Evolutionary conservation across 1,140 invertebrate species (phyloP).

Genomic region (Papilio helenus): DNA sequence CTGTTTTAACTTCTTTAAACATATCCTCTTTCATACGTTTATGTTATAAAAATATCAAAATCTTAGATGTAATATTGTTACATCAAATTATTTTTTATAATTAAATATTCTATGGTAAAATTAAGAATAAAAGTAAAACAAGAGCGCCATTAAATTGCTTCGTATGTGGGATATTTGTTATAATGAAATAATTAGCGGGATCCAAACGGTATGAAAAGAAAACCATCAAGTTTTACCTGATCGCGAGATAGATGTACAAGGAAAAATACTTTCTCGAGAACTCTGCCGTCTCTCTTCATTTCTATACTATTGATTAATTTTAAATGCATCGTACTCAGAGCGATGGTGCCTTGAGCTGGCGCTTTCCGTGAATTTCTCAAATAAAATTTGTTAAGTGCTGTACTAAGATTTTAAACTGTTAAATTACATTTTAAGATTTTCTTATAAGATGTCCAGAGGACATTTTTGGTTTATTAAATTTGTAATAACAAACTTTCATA

Average conservation of each 20-base stretch:
- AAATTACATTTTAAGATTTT: neutral
- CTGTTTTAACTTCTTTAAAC: no score
- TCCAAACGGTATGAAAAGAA: neutral
- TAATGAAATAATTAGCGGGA: neutral
- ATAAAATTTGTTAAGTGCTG: neutral
- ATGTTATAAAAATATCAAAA: no score
- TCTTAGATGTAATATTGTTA: no score
- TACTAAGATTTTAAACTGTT: neutral
- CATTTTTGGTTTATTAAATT: neutral
- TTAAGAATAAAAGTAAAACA: neutral
- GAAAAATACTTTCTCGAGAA: neutral
- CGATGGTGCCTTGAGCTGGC: no score
- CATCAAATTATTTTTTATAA: no score
- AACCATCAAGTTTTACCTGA: neutral
- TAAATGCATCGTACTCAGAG: neutral
- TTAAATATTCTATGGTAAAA: no score
- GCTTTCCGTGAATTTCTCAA: neutral
- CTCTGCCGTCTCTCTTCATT: neutral
- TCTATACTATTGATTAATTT: neutral
- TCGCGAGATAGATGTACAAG: neutral
- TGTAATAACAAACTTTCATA: slow-evolving; percentile 5
- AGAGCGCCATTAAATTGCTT: neutral
- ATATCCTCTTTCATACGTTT: no score
- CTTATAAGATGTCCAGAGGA: neutral
- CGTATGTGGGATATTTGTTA: neutral